Evolutionary conservation across 1,140 invertebrate species (phyloP).

Genomic region (Sarcophaga bullata): DNA sequence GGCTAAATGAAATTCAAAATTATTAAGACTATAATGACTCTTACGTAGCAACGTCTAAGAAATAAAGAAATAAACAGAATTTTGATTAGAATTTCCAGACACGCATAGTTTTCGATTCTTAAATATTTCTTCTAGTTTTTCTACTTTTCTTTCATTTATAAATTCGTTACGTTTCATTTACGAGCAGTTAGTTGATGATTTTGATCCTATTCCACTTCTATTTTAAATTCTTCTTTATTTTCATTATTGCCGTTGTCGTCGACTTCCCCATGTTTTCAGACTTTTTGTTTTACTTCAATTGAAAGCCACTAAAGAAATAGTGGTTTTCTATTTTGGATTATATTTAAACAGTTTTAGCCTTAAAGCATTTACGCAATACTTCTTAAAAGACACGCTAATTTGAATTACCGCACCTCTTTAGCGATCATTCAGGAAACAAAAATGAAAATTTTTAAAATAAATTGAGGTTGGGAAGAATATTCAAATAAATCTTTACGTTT

Average conservation of each 20-base stretch:
- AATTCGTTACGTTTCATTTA: constrained; percentile 1
- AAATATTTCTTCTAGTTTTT: not conserved
- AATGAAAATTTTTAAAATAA: constrained; percentile 2
- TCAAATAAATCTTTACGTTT: not conserved
- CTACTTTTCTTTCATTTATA: constrained; percentile 10
- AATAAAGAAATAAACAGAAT: constrained; percentile 21
- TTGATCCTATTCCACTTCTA: not conserved
- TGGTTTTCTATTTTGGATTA: not conserved
- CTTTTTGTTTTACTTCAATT: constrained; percentile 3
- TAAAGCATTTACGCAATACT: constrained; percentile 31
- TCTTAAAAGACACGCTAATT: not conserved
- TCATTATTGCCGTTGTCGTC: not conserved
- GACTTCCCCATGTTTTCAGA: not conserved
- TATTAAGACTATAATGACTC: not conserved
- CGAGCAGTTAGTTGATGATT: not conserved
- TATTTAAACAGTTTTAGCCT: not conserved
- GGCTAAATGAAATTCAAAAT: not conserved
- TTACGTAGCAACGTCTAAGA: not conserved
- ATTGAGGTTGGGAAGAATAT: not conserved
- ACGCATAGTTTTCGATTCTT: constrained; percentile 20
- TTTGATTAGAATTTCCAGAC: constrained; percentile 38
- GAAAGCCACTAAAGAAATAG: not conserved
- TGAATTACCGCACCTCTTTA: constrained; percentile 32
- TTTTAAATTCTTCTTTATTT: not conserved
- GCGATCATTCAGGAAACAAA: not conserved